Conservation (phyloP, 2,797 vertebrate species). For the Crax fasciolata region DNA sequence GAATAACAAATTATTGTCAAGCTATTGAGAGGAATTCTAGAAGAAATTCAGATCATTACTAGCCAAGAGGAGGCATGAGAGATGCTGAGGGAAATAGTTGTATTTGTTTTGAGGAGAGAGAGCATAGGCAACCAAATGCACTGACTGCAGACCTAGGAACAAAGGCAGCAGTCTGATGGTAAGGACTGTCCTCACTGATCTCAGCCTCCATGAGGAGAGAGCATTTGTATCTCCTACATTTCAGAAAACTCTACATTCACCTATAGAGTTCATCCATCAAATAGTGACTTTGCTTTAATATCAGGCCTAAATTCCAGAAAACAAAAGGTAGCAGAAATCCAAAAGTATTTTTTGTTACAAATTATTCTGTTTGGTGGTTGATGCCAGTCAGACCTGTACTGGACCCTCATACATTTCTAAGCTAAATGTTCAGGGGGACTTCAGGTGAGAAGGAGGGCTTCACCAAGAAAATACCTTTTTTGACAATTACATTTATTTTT, state of each 20-base stretch:
- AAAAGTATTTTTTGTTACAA: neutral
- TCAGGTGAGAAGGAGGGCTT: neutral
- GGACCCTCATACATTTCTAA: neutral
- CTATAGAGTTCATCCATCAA: neutral
- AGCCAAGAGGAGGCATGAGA: neutral
- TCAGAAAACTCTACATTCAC: neutral
- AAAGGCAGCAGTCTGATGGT: neutral
- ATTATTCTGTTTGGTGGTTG: neutral
- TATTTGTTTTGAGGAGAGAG: neutral
- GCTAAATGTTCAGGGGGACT: neutral
- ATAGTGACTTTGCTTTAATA: neutral
- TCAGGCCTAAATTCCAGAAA: neutral
- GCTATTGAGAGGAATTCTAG: neutral
- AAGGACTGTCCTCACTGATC: neutral
- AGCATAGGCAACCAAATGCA: neutral
- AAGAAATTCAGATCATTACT: neutral
- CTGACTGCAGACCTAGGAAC: neutral
- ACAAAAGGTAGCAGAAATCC: neutral
- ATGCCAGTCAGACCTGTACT: neutral
- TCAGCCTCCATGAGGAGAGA: neutral
- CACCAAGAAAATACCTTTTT: neutral
- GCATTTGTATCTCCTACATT: neutral
- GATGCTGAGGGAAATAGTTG: neutral
- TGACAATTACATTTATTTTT: neutral
- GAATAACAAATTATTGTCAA: slow-evolving; percentile 1